A percentile compares a stretch with the other conserved stretches of the same genome.
These are phyloP conservation scores for Pogonocichla stellata DNA, from an alignment of 2,113 vertebrate species.

Conservation along the genomic window DNA sequence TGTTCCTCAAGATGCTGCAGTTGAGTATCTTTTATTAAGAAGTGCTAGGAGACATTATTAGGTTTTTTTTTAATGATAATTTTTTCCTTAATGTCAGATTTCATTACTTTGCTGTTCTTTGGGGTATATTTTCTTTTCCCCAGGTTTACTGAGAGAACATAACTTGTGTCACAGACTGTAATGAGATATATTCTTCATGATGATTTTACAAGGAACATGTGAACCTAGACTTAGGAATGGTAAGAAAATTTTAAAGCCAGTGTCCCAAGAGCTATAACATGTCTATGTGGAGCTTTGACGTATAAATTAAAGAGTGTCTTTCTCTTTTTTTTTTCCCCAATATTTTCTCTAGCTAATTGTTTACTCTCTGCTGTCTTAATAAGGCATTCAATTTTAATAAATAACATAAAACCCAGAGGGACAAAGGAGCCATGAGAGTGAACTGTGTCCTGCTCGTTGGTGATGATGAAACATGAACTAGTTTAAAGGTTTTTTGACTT, in stretches of 20 bases:
- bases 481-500: neutral
- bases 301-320: neutral
- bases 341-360: neutral
- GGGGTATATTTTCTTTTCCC: constrained; percentile 18
- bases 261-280: neutral
- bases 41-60: constrained; percentile 59
- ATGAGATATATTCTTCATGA: neutral
- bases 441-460: neutral
- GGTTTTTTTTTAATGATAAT: constrained; percentile 28
- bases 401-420: neutral
- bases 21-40: constrained; percentile 67
- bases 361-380: neutral
- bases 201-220: constrained; percentile 29
- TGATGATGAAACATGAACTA: neutral
- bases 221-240: constrained; percentile 9
- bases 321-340: neutral
- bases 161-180: neutral
- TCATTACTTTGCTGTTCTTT: constrained; percentile 53
- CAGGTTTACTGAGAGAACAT: constrained; percentile 3
- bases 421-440: neutral
- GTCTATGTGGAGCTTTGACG: neutral
- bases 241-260: constrained; percentile 21
- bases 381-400: neutral
- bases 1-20: constrained; percentile 50
- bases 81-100: constrained; percentile 57